Evolutionary conservation across 2,888 invertebrate species (phyloP).

Genomic region (Andrena chrysosceles): DNA sequence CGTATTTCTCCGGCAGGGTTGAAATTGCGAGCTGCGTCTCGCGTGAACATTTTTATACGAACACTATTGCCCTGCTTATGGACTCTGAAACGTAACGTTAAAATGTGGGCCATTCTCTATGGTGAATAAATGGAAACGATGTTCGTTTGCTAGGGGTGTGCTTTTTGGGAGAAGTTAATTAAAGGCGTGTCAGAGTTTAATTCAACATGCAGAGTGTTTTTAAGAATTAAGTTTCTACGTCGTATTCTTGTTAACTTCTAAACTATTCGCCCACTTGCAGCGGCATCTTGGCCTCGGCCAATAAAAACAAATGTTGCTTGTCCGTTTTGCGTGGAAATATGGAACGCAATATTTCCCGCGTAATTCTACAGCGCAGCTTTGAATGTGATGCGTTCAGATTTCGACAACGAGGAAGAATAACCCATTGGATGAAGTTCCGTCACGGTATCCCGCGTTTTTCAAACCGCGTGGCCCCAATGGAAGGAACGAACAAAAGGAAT

Average conservation of each 20-base stretch:
- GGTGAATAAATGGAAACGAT: too few relatives aligned
- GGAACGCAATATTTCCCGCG: conserved; percentile 22
- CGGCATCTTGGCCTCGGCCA: neutral
- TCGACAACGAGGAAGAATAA: neutral
- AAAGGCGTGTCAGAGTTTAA: too few relatives aligned
- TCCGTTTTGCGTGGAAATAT: conserved; percentile 57
- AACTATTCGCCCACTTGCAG: neutral
- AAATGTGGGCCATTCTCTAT: too few relatives aligned
- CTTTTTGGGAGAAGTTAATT: too few relatives aligned
- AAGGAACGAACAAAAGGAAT: conserved; percentile 15
- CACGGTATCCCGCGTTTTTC: neutral
- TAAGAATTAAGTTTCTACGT: too few relatives aligned
- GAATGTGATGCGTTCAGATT: conserved; percentile 21
- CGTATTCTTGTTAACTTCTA: neutral
- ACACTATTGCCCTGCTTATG: neutral
- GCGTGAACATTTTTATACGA: neutral
- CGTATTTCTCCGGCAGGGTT: neutral
- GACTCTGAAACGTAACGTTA: too few relatives aligned
- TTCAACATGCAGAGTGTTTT: too few relatives aligned
- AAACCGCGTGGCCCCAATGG: neutral
- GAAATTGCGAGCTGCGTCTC: neutral
- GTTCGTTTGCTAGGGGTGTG: too few relatives aligned
- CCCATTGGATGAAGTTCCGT: conserved; percentile 4
- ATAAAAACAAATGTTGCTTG: neutral
- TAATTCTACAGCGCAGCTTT: conserved; percentile 22